phyloP scores from a whole-genome alignment of 2,888 invertebrate species.

The Abrostola triplasia region DNA sequence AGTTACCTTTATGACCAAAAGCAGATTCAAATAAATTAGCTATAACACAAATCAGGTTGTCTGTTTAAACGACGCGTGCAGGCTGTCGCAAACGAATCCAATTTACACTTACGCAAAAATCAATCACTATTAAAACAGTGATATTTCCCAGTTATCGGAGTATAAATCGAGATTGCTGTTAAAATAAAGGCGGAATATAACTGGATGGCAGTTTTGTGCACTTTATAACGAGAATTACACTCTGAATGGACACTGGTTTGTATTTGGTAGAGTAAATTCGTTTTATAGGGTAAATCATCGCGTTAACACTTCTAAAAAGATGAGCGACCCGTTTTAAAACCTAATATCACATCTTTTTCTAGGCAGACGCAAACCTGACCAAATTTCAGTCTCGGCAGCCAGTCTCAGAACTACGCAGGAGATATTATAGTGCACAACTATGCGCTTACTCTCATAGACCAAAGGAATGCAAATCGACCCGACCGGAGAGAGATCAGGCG shows the following conservation, averaged over 20 bases:
- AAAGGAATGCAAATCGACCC: too few relatives aligned
- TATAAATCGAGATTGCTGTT: slow-evolving; percentile 17
- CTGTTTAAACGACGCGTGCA: not conserved
- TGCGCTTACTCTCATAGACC: too few relatives aligned
- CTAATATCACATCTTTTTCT: too few relatives aligned
- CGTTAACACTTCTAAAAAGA: too few relatives aligned
- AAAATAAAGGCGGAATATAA: slow-evolving; percentile 7
- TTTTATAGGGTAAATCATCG: not conserved
- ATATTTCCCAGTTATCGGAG: slow-evolving; percentile 8
- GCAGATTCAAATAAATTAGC: not conserved
- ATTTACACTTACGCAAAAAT: slow-evolving; percentile 16
- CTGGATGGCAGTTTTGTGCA: slow-evolving; percentile 1
- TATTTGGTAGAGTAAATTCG: not conserved
- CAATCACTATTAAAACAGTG: slow-evolving; percentile 35
- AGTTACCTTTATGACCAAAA: not conserved
- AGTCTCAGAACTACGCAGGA: too few relatives aligned
- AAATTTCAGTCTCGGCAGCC: too few relatives aligned
- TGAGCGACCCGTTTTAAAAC: too few relatives aligned
- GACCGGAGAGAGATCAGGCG: too few relatives aligned
- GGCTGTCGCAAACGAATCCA: slow-evolving; percentile 19
- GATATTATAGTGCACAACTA: too few relatives aligned
- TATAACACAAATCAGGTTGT: not conserved
- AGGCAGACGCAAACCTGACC: too few relatives aligned
- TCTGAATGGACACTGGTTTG: slow-evolving; percentile 1
- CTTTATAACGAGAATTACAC: slow-evolving; percentile 9